A percentile compares a stretch with the other conserved stretches of the same genome.
These are phyloP conservation scores for Pyxicephalus adspersus DNA, from an alignment of 2,113 vertebrate species.

Conservation along the genomic window DNA sequence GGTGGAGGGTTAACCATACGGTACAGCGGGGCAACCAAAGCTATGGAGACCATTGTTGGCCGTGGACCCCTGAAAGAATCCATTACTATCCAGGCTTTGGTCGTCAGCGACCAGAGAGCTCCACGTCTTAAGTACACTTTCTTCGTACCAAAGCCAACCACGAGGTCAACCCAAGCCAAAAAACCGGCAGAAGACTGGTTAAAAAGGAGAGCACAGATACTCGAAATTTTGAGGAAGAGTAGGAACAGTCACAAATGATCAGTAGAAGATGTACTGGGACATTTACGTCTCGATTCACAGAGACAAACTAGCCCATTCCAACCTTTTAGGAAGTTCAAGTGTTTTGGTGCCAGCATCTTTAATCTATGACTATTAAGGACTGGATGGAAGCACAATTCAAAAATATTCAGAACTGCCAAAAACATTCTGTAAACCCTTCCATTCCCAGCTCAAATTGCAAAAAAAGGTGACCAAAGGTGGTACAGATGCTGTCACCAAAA, in stretches of 20 bases:
- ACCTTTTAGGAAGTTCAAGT: constrained; percentile 3
- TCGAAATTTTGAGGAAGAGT: constrained; percentile 63
- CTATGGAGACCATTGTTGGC: constrained; percentile 61
- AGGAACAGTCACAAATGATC: constrained; percentile 20
- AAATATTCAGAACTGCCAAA: not conserved
- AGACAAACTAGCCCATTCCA: not conserved
- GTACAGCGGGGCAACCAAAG: constrained; percentile 69
- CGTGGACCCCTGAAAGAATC: constrained; percentile 66
- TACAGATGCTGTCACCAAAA: not conserved
- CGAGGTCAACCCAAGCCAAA: constrained; percentile 3
- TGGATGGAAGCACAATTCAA: constrained; percentile 12
- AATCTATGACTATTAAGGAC: not conserved
- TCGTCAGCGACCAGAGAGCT: constrained; percentile 58
- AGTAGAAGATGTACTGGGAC: not conserved
- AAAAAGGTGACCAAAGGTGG: not conserved
- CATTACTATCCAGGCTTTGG: constrained; percentile 68
- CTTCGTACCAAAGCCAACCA: constrained; percentile 60
- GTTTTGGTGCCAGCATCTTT: not conserved
- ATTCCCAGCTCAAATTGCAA: not conserved
- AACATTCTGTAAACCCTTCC: not conserved
- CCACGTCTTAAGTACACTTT: constrained; percentile 69
- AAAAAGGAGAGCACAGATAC: constrained; percentile 66
- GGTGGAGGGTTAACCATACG: constrained; percentile 51
- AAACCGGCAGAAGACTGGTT: constrained; percentile 62
- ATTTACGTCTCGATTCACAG: not conserved